Evolutionary conservation across 2,797 vertebrate genomes (phyloP).

Genomic region (Borostomias antarcticus): DNA sequence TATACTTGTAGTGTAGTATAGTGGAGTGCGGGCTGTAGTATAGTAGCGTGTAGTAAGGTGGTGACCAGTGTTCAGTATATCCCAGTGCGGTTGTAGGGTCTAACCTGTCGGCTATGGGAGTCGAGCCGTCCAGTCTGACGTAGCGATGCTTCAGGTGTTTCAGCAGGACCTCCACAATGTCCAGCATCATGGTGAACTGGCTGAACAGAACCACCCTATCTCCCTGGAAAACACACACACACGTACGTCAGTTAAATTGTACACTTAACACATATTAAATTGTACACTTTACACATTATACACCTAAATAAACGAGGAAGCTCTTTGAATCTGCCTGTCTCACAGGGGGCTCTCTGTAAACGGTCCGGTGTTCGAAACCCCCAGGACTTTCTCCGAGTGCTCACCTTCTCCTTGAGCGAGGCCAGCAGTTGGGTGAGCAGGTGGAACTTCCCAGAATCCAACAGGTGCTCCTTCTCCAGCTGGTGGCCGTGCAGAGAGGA

Average conservation of each 20-base stretch:
- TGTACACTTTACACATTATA: too few relatives aligned
- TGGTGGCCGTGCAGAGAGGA: constrained; percentile 80
- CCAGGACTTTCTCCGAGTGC: too few relatives aligned
- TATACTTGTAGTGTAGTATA: not conserved
- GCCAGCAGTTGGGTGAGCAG: constrained; percentile 81
- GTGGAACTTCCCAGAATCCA: constrained; percentile 95
- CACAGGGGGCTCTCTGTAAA: too few relatives aligned
- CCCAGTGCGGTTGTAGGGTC: too few relatives aligned
- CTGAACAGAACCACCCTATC: constrained; percentile 95
- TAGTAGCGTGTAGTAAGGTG: not conserved
- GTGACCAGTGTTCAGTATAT: too few relatives aligned
- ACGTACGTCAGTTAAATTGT: not conserved
- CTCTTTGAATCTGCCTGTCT: too few relatives aligned
- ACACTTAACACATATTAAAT: too few relatives aligned
- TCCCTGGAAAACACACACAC: constrained; percentile 72
- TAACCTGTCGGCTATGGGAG: constrained; percentile 91
- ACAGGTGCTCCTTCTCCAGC: constrained; percentile 81
- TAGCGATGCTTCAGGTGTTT: constrained; percentile 87
- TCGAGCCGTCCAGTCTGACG: constrained; percentile 91
- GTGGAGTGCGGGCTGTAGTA: not conserved
- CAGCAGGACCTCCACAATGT: constrained; percentile 92
- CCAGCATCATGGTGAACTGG: constrained; percentile 98
- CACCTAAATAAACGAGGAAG: too few relatives aligned
- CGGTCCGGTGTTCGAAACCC: too few relatives aligned
- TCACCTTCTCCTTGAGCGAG: constrained; percentile 85